Evolutionary conservation across 2,888 invertebrate species (phyloP), one percentile per base, ranked within the genome.

Genomic region (Rhagonycha fulva): DNA sequence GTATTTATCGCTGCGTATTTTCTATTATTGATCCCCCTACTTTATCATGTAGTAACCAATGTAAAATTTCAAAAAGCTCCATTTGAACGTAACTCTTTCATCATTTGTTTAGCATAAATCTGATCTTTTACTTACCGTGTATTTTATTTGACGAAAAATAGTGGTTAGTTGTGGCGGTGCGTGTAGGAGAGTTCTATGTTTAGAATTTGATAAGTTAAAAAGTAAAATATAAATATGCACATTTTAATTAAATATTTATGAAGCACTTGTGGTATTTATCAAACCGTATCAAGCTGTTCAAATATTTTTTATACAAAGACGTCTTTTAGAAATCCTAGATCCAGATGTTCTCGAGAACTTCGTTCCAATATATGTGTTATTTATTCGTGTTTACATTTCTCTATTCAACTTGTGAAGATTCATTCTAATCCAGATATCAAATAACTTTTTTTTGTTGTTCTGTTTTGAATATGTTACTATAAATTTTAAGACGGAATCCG

Each of bases 181-280:
- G n/a, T n/a, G 47, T 47, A 47, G 47, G n/a, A 47, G 47, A n/a
- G 47, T 47, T 47, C 47, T 47, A 47, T 47, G 47, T 47, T 47
- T 47, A 47, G 47, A 47, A 47, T 47, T 47, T 47, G n/a, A 47
- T 47, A 62, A 66, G 23, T 66, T 24, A n/a, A 14, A 24, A 14
- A 24, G 11, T 66, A 66, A n/a, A n/a, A 66, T 24, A 62, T 47
- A 75, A 75, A 75, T 63, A 76, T 24, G 73, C 69, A 67, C 61
- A 26, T 14, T 68, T 68, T 26, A 14, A 24, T 24, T 61, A 77
- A 77, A 74, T 77, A 74, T 77, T 77, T 77, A 77, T 77, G n/a
- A 71, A 77, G 71, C 76, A 77, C 76, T 77, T 77, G 76, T 77
- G 66, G 69, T 63, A 77, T 68, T 77, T 77, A 77, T 77, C 71